These are phyloP conservation scores for Zaprionus lachaisei DNA, from an alignment of 1,140 invertebrate genomes.

Conservation along the genomic window DNA sequence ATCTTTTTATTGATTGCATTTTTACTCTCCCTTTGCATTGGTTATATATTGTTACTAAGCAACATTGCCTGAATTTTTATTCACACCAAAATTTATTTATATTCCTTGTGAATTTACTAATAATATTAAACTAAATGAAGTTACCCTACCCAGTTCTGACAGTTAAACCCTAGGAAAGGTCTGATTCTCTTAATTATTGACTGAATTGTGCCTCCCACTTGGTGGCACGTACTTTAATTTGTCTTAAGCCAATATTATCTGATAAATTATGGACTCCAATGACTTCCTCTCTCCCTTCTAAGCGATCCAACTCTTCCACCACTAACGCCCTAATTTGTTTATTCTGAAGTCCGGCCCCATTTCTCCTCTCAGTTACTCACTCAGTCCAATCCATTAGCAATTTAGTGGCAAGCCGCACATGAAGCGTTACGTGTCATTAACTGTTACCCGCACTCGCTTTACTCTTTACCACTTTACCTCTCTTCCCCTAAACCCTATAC, in stretches of 20 bases:
- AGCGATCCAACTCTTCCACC: not conserved
- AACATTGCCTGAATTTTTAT: too few relatives aligned
- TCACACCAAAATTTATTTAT: too few relatives aligned
- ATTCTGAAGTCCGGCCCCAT: constrained; percentile 13
- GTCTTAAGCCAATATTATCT: not conserved
- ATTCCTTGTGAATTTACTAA: too few relatives aligned
- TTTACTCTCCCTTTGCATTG: not conserved
- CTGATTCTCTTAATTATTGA: not conserved
- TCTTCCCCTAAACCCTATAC: constrained; percentile 29
- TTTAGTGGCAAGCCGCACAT: constrained; percentile 20
- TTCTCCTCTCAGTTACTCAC: not conserved
- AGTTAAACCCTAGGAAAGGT: too few relatives aligned
- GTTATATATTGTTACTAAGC: too few relatives aligned
- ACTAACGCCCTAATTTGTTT: constrained; percentile 11
- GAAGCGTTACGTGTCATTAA: constrained; percentile 69
- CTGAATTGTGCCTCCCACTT: not conserved
- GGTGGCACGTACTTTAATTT: not conserved
- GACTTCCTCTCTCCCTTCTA: not conserved
- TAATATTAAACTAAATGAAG: too few relatives aligned
- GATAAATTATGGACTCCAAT: not conserved
- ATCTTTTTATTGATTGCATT: not conserved
- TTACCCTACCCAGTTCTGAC: too few relatives aligned
- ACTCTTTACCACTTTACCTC: constrained; percentile 17
- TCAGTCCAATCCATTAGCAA: constrained; percentile 34
- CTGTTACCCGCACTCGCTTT: constrained; percentile 33